These are phyloP conservation scores for Ctenodactylus gundi DNA, from an alignment of 2,113 vertebrate species.

Conservation along the genomic window DNA sequence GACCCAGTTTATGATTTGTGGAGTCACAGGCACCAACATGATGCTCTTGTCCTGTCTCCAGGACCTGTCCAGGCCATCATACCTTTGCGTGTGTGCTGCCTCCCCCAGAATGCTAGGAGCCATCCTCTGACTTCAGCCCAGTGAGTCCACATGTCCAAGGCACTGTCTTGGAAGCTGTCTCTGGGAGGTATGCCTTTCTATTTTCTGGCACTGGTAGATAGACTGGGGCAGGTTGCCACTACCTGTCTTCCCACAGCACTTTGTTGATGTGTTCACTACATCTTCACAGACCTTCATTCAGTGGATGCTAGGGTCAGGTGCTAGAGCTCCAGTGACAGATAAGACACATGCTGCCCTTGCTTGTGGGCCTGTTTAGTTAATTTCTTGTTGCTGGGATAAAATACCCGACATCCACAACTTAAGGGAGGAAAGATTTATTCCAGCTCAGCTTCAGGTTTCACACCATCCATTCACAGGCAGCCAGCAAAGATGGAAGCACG, in stretches of 20 bases:
- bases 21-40: neutral
- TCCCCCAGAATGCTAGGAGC: neutral
- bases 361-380: neutral
- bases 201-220: neutral
- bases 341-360: too few relatives aligned
- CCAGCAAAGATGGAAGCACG: too few relatives aligned
- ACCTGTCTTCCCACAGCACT: neutral
- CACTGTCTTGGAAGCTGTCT: neutral
- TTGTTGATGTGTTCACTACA: neutral
- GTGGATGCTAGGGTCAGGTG: neutral
- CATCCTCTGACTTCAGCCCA: neutral
- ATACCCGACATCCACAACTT: too few relatives aligned
- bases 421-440: too few relatives aligned
- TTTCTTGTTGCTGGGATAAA: too few relatives aligned
- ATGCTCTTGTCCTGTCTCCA: neutral
- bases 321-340: neutral
- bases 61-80: neutral
- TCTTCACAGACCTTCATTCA: neutral
- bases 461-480: too few relatives aligned
- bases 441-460: too few relatives aligned
- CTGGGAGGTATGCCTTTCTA: neutral
- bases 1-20: neutral
- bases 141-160: neutral
- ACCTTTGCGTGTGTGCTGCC: neutral
- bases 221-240: neutral